phyloP scores from a whole-genome alignment of 1,140 invertebrate genomes.

The Ooceraea biroi region DNA sequence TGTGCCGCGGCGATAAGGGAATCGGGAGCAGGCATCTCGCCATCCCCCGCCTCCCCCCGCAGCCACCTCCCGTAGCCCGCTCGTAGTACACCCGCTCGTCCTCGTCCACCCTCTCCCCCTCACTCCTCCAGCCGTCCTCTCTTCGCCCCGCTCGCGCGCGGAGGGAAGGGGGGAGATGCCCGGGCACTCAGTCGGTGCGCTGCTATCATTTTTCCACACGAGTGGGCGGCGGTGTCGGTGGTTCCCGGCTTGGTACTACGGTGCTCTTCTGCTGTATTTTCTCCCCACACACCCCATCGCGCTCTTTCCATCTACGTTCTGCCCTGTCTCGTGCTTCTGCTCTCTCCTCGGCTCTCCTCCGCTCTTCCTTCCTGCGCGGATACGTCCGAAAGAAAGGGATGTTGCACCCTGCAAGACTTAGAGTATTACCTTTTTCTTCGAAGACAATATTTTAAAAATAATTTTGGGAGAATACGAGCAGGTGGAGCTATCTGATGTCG shows the following conservation, averaged over 20 bases:
- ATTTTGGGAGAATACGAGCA: not conserved
- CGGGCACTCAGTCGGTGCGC: slow-evolving; percentile 78
- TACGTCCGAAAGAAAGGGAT: slow-evolving; percentile 10
- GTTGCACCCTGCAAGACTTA: not conserved
- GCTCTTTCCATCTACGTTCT: slow-evolving; percentile 35
- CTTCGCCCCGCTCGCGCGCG: slow-evolving; percentile 12
- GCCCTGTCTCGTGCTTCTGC: slow-evolving; percentile 4
- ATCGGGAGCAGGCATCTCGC: slow-evolving; percentile 79
- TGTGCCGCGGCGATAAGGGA: slow-evolving; percentile 81
- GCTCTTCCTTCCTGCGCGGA: not conserved
- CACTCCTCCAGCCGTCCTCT: slow-evolving; percentile 57
- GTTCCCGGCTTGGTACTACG: slow-evolving; percentile 72
- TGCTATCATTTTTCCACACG: slow-evolving; percentile 80
- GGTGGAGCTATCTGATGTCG: not conserved
- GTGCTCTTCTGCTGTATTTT: slow-evolving; percentile 55
- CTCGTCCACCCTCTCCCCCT: slow-evolving; percentile 78
- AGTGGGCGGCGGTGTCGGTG: slow-evolving; percentile 76
- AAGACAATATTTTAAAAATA: not conserved
- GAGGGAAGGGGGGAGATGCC: slow-evolving; percentile 52
- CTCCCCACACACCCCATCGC: not conserved
- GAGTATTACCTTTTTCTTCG: slow-evolving; percentile 22
- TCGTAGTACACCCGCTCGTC: slow-evolving; percentile 46
- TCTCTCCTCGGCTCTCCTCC: slow-evolving; percentile 12
- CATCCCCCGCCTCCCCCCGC: slow-evolving; percentile 57
- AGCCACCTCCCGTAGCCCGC: slow-evolving; percentile 45